Conservation (phyloP, 1,140 invertebrate genomes). For the Leptinotarsa texana region DNA sequence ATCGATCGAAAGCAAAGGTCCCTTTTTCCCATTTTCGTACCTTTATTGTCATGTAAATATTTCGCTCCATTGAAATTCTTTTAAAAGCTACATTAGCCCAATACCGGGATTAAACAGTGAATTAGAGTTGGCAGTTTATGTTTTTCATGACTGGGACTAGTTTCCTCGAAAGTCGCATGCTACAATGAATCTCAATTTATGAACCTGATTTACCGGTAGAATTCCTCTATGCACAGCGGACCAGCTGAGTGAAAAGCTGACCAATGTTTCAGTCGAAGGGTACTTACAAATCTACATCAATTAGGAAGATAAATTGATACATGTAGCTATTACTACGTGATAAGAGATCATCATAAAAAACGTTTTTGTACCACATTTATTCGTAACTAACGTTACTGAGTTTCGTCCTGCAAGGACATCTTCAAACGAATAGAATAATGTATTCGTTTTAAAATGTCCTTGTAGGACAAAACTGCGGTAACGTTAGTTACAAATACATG, state of each 20-base stretch:
- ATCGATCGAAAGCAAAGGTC: background rate
- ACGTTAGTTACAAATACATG: no score
- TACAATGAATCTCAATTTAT: constrained; percentile 12
- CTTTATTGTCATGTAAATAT: constrained; percentile 6
- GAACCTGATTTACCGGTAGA: constrained; percentile 11
- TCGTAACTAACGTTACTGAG: no score
- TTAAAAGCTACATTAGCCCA: background rate
- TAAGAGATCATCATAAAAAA: no score
- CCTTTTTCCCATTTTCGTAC: background rate
- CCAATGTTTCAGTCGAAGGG: constrained; percentile 10
- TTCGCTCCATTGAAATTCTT: constrained; percentile 2
- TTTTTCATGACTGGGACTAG: constrained; percentile 14
- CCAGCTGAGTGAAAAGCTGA: background rate
- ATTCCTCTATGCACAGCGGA: background rate
- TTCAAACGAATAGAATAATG: no score
- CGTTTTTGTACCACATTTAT: no score
- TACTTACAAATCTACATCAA: no score
- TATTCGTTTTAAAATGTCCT: no score
- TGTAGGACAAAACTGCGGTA: no score
- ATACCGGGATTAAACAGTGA: constrained; percentile 12
- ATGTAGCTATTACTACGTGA: no score
- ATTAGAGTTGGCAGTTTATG: constrained; percentile 18
- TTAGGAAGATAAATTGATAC: no score
- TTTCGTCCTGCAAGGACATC: no score
- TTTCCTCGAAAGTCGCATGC: constrained; percentile 10